These are phyloP conservation scores for Streptopelia turtur DNA, from an alignment of 2,797 vertebrate species.

Conservation along the genomic window DNA sequence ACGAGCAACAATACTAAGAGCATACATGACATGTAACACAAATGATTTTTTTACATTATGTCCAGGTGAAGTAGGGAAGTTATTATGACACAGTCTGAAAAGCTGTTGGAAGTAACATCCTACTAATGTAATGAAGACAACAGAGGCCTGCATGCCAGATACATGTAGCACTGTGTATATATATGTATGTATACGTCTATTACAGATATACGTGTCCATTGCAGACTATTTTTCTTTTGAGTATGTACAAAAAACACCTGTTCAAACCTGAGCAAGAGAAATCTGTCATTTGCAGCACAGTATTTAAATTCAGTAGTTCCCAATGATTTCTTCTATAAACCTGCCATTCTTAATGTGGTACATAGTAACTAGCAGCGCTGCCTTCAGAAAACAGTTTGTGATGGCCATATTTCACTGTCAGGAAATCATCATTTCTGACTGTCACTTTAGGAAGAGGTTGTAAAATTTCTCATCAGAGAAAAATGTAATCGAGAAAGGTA, in stretches of 20 bases:
- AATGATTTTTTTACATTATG: fast-evolving
- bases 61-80: neutral
- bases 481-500: neutral
- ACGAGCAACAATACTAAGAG: neutral
- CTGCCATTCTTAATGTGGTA: neutral
- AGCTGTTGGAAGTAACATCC: neutral
- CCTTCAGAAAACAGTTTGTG: neutral
- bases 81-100: neutral
- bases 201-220: neutral
- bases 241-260: neutral
- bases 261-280: neutral
- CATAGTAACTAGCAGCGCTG: fast-evolving
- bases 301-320: neutral
- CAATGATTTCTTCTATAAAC: neutral
- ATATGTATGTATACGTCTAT: fast-evolving
- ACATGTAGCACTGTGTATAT: fast-evolving
- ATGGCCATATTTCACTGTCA: neutral
- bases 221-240: neutral
- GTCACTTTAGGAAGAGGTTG: neutral
- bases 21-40: neutral
- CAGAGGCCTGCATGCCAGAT: neutral
- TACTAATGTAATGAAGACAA: neutral
- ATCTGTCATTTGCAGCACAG: neutral
- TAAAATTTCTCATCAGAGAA: neutral
- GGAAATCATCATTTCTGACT: neutral